Conservation (phyloP, 2,113 vertebrate genomes). For the Zosterops pallidus region DNA sequence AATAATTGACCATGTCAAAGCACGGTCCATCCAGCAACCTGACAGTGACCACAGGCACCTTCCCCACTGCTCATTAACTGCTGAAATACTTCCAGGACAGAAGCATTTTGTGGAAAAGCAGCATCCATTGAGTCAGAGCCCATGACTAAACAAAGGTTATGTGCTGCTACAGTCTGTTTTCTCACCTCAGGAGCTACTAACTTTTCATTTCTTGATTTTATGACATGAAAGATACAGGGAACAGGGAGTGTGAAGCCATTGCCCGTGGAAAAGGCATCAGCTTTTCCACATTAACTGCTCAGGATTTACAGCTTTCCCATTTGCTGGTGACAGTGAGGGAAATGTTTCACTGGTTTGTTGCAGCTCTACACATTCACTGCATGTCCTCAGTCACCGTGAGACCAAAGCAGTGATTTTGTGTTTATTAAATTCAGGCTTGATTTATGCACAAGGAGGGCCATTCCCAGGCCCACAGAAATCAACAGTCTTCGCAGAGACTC, state of each 20-base stretch:
- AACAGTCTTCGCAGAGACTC: background rate
- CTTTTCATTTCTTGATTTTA: background rate
- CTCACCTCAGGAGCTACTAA: background rate
- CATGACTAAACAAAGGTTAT: background rate
- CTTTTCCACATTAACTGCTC: background rate
- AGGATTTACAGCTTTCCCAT: background rate
- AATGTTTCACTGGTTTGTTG: fast-evolving
- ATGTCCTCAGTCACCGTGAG: background rate
- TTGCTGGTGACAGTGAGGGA: background rate
- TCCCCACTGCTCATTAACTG: background rate
- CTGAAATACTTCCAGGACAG: background rate
- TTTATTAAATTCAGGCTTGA: background rate
- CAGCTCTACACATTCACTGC: background rate
- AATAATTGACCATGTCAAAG: background rate
- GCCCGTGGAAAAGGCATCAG: background rate
- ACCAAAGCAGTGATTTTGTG: background rate
- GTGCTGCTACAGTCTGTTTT: fast-evolving
- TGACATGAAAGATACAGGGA: background rate
- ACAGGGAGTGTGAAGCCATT: fast-evolving
- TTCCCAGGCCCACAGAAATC: background rate
- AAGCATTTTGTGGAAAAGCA: background rate
- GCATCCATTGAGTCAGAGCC: background rate
- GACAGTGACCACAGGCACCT: background rate
- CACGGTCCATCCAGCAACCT: fast-evolving
- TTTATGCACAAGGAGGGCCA: background rate